Evolutionary conservation across 2,113 vertebrate genomes (phyloP).

Genomic region (Ceyx melanurus): DNA sequence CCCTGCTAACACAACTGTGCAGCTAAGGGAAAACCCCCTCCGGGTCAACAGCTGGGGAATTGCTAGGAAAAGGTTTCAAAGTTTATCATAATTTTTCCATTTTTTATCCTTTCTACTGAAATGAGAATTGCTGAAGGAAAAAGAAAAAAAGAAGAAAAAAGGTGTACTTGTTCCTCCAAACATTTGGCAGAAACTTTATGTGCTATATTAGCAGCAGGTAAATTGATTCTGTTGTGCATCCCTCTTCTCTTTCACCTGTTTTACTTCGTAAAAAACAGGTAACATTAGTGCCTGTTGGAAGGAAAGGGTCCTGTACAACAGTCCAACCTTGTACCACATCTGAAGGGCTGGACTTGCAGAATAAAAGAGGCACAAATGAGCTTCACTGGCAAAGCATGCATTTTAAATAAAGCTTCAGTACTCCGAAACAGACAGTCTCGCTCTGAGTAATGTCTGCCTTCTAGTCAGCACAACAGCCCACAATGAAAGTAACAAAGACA

Average conservation of each 20-base stretch:
- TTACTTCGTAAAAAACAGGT: neutral
- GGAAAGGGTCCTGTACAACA: neutral
- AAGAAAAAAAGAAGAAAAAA: neutral
- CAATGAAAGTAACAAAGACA: constrained; percentile 77
- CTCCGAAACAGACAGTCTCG: constrained; percentile 81
- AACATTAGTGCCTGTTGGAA: neutral
- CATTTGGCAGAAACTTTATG: neutral
- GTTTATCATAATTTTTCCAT: neutral
- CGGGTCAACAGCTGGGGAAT: neutral
- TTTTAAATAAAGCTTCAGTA: constrained; percentile 80
- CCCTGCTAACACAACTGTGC: neutral
- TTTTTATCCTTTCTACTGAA: neutral
- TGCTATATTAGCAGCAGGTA: neutral
- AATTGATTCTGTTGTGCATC: neutral
- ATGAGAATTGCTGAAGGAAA: neutral
- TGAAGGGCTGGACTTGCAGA: constrained; percentile 27
- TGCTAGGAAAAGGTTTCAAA: neutral
- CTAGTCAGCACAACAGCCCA: constrained; percentile 76
- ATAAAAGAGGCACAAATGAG: constrained; percentile 32
- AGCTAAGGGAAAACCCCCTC: neutral
- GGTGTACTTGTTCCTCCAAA: neutral
- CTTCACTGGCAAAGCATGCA: constrained; percentile 66
- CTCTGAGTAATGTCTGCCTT: constrained; percentile 89
- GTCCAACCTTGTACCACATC: constrained; percentile 22
- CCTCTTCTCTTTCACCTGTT: neutral